Conservation (phyloP, 2,113 vertebrate species). For the Xerus inauris region DNA sequence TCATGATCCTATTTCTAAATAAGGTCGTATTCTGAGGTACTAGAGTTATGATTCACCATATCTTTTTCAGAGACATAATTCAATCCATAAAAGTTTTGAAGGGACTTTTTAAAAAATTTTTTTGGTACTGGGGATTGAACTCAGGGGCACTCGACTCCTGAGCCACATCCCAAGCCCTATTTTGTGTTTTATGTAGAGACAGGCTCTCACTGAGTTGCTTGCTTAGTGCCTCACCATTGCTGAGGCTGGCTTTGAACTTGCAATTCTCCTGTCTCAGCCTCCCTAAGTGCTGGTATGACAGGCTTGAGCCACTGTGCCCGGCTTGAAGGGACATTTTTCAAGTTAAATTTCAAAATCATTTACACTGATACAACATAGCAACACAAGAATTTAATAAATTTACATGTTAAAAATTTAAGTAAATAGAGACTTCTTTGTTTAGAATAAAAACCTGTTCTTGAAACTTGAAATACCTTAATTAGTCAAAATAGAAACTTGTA, state of each 20-base stretch:
- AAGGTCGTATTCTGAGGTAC: neutral
- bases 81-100: neutral
- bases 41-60: neutral
- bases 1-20: neutral
- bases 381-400: neutral
- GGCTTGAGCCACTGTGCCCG: too few species aligned
- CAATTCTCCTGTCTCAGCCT: too few species aligned
- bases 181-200: too few species aligned
- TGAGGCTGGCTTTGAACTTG: too few species aligned
- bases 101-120: too few species aligned
- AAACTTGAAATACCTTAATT: neutral
- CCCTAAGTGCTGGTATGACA: too few species aligned
- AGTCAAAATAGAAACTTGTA: neutral
- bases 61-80: neutral
- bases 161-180: too few species aligned
- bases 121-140: too few species aligned
- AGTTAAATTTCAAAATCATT: neutral
- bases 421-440: neutral
- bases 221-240: too few species aligned
- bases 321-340: neutral
- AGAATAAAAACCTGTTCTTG: conserved; percentile 42
- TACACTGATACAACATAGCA: neutral
- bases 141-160: too few species aligned
- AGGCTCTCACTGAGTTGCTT: too few species aligned
- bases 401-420: neutral